Evolutionary conservation across 2,113 vertebrate species (phyloP), one percentile per base, ranked within the genome.

Genomic region (Thomomys bottae): DNA sequence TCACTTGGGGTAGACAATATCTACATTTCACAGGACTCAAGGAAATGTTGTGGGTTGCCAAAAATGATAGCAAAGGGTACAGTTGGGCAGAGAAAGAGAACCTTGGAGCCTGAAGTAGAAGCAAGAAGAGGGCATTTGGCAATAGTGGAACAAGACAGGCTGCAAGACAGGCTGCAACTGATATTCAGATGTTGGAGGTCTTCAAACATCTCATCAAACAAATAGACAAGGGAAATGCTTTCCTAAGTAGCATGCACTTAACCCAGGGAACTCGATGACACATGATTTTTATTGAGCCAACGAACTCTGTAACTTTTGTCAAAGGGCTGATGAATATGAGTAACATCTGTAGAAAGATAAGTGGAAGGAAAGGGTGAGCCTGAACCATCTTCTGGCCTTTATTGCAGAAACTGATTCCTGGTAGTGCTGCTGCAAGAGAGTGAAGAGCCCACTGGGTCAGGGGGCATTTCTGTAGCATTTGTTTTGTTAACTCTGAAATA

Each of bases 241-340:
- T 86, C 63, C 89, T 92, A 94, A 95, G 94, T 93, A 96, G 93
- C 94, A 90, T 89, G 78, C 93, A 93, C 94, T 95, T 95, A 95
- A 96, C 94, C 96, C 93, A 91, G 89, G 81, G 87, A 95, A 93
- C 95, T 91, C 49, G 34, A 93, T 94, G 94, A 95, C 94, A 96
- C 92, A 93, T 72, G 92, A 80, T 72, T 92, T 92, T 94, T 95
- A 89, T 73, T 63, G 93, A 91, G 95, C 93, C 96, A 96, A 95
- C 75, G 73, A 93, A 88, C 88, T 91, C 92, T 82, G 84, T 70
- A 95, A 90, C 87, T 23, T 93, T 94, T 93, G 95, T 96, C 96
- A 85, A 91, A 95, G 78, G 87, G 73, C 83, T 91, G 64, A 87
- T 83, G 81, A 85, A 89, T 94, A 91, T 93, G 89, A 93, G 57